A percentile compares a stretch with the other conserved stretches of the same genome.
Conservation (phyloP, 2,113 vertebrate genomes). For the Hipposideros armiger region DNA sequence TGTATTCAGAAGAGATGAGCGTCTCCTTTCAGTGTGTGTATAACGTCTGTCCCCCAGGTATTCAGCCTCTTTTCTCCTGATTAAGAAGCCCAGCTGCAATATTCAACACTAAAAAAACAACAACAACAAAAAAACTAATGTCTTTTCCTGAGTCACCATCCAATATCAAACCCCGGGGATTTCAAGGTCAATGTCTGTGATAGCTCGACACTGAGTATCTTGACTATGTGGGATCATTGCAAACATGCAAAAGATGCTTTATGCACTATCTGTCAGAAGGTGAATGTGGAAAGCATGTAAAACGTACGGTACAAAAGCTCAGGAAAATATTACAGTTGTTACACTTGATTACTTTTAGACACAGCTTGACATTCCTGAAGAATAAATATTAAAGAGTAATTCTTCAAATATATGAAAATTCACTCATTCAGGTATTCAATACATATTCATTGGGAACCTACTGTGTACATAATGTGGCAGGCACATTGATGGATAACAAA, state of each 20-base stretch:
- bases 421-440: slow-evolving; percentile 46
- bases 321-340: slow-evolving; percentile 60
- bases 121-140: background rate
- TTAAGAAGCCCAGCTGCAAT: slow-evolving; percentile 61
- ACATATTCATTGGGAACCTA: slow-evolving; percentile 58
- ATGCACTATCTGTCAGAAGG: slow-evolving; percentile 35
- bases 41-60: slow-evolving; percentile 61
- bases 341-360: slow-evolving; percentile 63
- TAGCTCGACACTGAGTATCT: slow-evolving; percentile 21
- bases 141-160: slow-evolving; percentile 59
- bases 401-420: slow-evolving; percentile 59
- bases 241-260: slow-evolving; percentile 43
- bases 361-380: slow-evolving; percentile 59
- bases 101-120: slow-evolving; percentile 50
- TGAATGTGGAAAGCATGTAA: slow-evolving; percentile 21
- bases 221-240: background rate
- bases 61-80: slow-evolving; percentile 50
- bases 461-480: background rate
- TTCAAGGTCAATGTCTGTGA: slow-evolving; percentile 64
- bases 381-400: slow-evolving; percentile 70
- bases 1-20: slow-evolving; percentile 63
- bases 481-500: slow-evolving; percentile 12
- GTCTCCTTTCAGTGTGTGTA: slow-evolving; percentile 39
- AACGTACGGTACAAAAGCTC: slow-evolving; percentile 61
- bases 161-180: background rate